A percentile compares a stretch with the other conserved stretches of the same genome.
Conservation (phyloP, 2,888 invertebrate genomes). For the Cephus pulcher region DNA sequence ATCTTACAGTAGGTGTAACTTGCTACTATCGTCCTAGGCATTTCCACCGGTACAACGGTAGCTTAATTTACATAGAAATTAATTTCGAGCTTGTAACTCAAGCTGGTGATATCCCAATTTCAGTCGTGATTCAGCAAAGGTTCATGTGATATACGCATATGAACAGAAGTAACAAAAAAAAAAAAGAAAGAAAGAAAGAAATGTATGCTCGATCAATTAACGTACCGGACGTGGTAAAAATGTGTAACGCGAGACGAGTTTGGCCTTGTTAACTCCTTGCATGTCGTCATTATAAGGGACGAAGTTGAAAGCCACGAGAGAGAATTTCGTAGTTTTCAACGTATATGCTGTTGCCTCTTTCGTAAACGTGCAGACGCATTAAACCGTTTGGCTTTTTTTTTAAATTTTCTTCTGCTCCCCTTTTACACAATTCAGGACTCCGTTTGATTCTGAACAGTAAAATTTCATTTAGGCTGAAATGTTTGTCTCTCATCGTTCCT, state of each 20-base stretch:
- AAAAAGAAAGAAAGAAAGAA: not conserved
- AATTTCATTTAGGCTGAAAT: not conserved
- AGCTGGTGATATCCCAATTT: not conserved
- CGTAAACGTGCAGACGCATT: not conserved
- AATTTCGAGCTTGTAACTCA: not conserved
- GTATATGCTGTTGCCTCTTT: not conserved
- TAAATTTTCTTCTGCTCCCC: not conserved
- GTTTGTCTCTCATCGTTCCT: not conserved
- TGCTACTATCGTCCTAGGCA: not conserved
- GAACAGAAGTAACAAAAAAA: not conserved
- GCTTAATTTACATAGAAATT: not conserved
- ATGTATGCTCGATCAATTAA: slow-evolving; percentile 5
- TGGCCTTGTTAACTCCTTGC: not conserved
- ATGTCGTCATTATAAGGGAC: not conserved
- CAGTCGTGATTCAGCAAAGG: not conserved
- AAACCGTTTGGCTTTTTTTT: not conserved
- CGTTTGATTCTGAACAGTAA: not conserved
- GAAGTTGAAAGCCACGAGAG: slow-evolving; percentile 1
- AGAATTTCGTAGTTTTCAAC: slow-evolving; percentile 19
- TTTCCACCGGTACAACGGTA: not conserved
- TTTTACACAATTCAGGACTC: not conserved
- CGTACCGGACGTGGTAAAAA: not conserved
- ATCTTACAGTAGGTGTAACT: not conserved
- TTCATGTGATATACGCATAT: not conserved
- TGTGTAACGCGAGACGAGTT: not conserved